Evolutionary conservation across 2,888 invertebrate species (phyloP), one percentile per base, ranked within the genome.

Genomic region (Carcina quercana): DNA sequence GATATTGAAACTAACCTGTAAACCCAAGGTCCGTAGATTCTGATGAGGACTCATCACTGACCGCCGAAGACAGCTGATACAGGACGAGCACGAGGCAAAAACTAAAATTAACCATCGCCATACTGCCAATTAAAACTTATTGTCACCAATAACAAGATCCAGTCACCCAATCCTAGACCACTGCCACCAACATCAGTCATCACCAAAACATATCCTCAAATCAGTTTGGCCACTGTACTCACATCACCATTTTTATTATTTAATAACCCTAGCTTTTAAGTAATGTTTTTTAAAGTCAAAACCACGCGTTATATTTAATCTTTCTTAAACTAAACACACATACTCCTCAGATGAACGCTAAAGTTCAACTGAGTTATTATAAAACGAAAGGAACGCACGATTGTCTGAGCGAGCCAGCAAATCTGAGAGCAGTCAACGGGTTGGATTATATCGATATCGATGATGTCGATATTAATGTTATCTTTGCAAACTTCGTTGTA

Each of bases 91-190:
- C 60, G 40, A 80, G 55, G 52, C 69, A 80, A 54, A 82, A 50
- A 63, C 72, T 63, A 57, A 76, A 67, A 70, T 82, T 79, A 55
- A 75, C 58, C 49, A 68, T 60, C 46, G 80, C 80, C 82, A 83
- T 83, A 40, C 53, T 58, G 50, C 59, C 61, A 67, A 71, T 70
- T 68, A 61, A 42, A 56, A 57, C 55, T 61, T 68, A 66, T 59
- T 59, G 42, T 52, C 54, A 67, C 45, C 62, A 65, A 57, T 62
- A 62, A 61, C 40, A 64, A 59, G 50, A 57, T 45, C 43, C 57
- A 59, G 59, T 63, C 65, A 73, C 66, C 64, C 47, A 53, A 41
- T 32, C 49, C 47, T 53, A 59, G 40, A 49, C 42, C 43, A 45
- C 49, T 45, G 38, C 35, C 31, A 25, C 32, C 55, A 53, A 57